phyloP scores from a whole-genome alignment of 2,888 invertebrate genomes.

The Epistrophella euchroma region DNA sequence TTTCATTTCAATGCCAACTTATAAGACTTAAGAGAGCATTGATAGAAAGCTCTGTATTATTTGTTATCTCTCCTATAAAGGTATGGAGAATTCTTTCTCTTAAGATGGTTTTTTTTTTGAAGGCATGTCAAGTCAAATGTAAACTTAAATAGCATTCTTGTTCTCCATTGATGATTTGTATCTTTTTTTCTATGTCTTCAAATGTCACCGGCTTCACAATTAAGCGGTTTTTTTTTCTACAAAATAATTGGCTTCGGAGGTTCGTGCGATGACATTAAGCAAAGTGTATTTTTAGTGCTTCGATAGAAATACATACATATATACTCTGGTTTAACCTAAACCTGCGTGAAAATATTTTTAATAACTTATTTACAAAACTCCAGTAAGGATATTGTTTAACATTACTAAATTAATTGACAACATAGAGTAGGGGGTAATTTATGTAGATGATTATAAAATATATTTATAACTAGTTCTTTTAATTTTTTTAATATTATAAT shows the following conservation, averaged over 20 bases:
- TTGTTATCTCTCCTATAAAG: not conserved
- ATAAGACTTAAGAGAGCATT: slow-evolving; percentile 45
- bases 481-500: too few species aligned
- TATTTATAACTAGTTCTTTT: too few species aligned
- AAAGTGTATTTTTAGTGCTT: not conserved
- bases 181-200: not conserved
- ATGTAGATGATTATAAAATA: too few species aligned
- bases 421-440: too few species aligned
- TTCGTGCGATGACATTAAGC: not conserved
- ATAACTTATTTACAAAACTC: too few species aligned
- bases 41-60: slow-evolving; percentile 24
- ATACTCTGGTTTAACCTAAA: too few species aligned
- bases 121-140: not conserved
- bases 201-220: slow-evolving; percentile 2
- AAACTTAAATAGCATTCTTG: slow-evolving; percentile 20
- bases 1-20: slow-evolving; percentile 60
- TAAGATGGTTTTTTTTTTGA: not conserved
- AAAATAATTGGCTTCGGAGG: not conserved
- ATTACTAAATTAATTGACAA: too few species aligned
- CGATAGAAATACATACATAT: too few species aligned
- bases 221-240: not conserved
- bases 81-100: slow-evolving; percentile 14
- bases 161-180: not conserved
- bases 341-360: too few species aligned
- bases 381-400: too few species aligned